phyloP scores from a whole-genome alignment of 2,113 vertebrate genomes.

The Bos javanicus region DNA sequence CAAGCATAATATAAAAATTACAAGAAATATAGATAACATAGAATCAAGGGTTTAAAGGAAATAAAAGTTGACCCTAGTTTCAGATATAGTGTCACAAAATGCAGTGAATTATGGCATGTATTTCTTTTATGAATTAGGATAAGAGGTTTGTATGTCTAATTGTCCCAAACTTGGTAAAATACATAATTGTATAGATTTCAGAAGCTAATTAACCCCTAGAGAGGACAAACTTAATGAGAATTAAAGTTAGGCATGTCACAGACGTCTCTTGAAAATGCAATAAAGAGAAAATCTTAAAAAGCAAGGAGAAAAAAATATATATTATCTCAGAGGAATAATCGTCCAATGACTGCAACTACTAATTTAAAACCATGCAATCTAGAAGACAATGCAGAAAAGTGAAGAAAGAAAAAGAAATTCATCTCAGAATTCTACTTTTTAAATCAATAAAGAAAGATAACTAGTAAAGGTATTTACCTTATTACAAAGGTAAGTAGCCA shows the following conservation, averaged over 20 bases:
- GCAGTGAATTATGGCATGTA: not conserved
- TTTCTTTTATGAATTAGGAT: not conserved
- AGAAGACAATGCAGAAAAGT: not conserved
- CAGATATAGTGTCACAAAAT: not conserved
- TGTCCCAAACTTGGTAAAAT: not conserved
- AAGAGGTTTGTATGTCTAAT: not conserved
- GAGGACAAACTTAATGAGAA: not conserved
- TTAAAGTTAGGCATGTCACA: not conserved
- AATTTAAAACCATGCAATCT: not conserved
- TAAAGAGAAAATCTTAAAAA: not conserved
- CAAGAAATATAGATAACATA: not conserved
- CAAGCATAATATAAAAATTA: not conserved
- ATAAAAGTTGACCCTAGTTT: not conserved
- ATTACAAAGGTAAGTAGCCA: not conserved
- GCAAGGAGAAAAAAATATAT: not conserved
- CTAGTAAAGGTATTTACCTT: not conserved
- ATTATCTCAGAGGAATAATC: not conserved
- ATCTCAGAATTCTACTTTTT: not conserved
- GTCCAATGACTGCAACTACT: not conserved
- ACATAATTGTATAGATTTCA: not conserved
- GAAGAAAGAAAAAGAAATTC: not conserved
- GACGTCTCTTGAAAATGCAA: not conserved
- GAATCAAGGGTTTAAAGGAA: not conserved
- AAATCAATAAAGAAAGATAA: not conserved
- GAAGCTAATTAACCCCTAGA: not conserved